Evolutionary conservation across 1,140 invertebrate genomes (phyloP), one percentile per base, ranked within the genome.

Genomic region (Saccostrea echinata): DNA sequence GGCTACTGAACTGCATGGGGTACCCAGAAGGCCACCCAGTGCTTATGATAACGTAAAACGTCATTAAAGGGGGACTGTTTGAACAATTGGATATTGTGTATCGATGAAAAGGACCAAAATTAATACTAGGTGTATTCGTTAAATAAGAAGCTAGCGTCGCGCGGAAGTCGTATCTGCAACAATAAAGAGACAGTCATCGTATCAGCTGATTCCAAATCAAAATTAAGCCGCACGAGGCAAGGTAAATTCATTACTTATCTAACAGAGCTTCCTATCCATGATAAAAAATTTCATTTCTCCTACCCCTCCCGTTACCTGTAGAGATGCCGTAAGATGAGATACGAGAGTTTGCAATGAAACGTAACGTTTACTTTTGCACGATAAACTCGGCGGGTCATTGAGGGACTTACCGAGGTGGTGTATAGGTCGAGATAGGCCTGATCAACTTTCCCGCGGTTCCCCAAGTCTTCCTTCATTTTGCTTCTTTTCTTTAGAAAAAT

Each of bases 201-300:
- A 30, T 76, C 24, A 33, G 30, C 11, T 76, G 64, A 12, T 30
- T 71, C 13, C 24, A 30, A 76, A 76, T 76, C 27, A 76, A 76
- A 76, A 76, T 76, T 76, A 76, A 76, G 30, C 68, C 30, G 68
- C 68, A 27, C 13, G 68, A 35, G 68, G 68, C 68, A 12, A 76
- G 68, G 68, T 76, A 76, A 76, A 76, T 76, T 76, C 68, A 76
- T 76, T 76, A 76, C 68, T 76, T 76, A 76, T 76, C 68, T 76
- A 33, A 76, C 55, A 61, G 30, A 30, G 68, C 68, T 18, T 18
- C 8, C 13, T 76, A 33, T 76, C 27, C 16, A 64, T n/a, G 57
- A n/a, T 64, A 64, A n/a, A 64, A 64, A 24, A 64, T 64, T 64
- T 64, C 24, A 21, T 64, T 33, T 76, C 68, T 76, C 27, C 30